These are phyloP conservation scores for Otolemur garnettii DNA, from an alignment of 2,113 vertebrate species.

Conservation along the genomic window DNA sequence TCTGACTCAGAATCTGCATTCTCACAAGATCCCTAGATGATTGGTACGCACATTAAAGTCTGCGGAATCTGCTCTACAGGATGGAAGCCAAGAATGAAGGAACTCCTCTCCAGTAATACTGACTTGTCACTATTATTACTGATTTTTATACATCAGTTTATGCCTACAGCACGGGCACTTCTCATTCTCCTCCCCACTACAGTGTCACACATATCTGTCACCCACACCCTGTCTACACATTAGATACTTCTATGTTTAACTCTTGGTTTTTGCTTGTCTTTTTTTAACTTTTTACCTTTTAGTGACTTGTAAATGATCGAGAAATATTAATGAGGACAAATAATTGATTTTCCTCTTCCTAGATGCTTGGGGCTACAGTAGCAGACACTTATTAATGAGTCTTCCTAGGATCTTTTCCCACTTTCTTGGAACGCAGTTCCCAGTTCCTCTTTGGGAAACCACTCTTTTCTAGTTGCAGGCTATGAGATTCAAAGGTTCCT, in stretches of 20 bases:
- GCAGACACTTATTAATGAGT: background rate
- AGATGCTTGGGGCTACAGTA: background rate
- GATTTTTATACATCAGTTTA: background rate
- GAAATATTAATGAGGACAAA: background rate
- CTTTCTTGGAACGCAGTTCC: background rate
- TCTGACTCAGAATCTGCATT: background rate
- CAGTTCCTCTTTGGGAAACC: background rate
- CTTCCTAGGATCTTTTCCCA: background rate
- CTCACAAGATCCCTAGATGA: background rate
- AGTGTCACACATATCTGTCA: background rate
- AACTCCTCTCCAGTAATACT: background rate
- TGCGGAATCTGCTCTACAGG: background rate
- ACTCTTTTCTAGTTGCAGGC: background rate
- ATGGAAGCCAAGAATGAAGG: background rate
- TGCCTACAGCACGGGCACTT: background rate
- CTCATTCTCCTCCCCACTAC: background rate
- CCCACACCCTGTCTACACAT: background rate
- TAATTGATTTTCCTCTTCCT: background rate
- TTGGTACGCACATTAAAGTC: background rate
- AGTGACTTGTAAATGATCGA: background rate
- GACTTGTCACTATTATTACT: background rate
- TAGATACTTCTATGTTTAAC: background rate
- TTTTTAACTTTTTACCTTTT: background rate
- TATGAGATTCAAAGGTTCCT: background rate
- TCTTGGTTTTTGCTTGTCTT: background rate